Base-by-base conservation (phyloP, 1,140 invertebrate genomes). In the Achroia grisella region DNA sequence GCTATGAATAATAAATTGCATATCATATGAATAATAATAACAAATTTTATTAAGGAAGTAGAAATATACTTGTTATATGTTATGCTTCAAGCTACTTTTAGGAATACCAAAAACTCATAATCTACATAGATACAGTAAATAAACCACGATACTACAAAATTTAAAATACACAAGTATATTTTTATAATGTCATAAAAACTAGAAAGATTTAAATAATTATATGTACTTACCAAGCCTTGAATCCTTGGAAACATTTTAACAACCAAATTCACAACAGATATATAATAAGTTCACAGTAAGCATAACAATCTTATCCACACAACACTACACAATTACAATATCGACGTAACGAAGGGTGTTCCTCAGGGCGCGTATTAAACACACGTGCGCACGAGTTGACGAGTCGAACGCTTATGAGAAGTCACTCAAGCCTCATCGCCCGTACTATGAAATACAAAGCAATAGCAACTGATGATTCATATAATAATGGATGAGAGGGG, bases 231-330 rank as follows among this genome's bases (percentile, higher is more conserved):
- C 74, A 81, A 52, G 57, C 72, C 74, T 62, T 81, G 74, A 49
- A 78, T 73, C 67, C 71, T 71, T 12, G 77, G 77, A 64, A 81
- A 81, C 77, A 81, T 81, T 39, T 51, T 76, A 32, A 44, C 34
- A 37, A 41, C n/a, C 2, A 23, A 23, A 15, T 2, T 37, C 39
- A 70, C 42, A 55, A 31, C 17, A 67, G 33, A 3, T 49, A 52
- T 60, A 62, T 51, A 49, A 41, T 48, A n/a, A 45, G 41, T 39
- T n/a, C 44, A 59, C 42, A 52, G 33, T 34, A 60, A 50, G 35
- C 52, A 46, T 40, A 17, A 63, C 56, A 37, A 43, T 61, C 43
- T 51, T 60, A 37, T 65, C 62, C 56, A 63, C 64, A 69, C 54
- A 49, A 46, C 51, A 48, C 69, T 55, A 54, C 52, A 52, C 64